Base-by-base conservation (phyloP, 2,888 invertebrate genomes). In the Spialia ferax region DNA sequence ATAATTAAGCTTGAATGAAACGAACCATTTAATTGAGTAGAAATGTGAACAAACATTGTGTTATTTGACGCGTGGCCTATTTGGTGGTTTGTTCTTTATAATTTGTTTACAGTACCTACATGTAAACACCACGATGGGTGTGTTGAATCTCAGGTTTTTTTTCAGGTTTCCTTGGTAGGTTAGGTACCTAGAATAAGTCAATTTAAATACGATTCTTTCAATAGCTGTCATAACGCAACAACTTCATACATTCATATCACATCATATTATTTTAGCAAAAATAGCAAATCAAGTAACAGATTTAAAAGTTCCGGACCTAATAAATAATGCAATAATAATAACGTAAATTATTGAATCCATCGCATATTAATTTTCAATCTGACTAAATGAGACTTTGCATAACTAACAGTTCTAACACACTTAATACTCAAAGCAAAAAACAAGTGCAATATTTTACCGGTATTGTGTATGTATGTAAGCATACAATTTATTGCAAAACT, bases 1-100 rank as follows among this genome's bases (percentile, higher is more conserved):
- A 87, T 87, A 91, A 91, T 90, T 89, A 88, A 86, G 81, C 88
- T 86, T 89, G 88, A 93, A 93, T 93, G 89, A 90, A 92, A 88
- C 84, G 86, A 83, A 86, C 81, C 88, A 84, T 86, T 89, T 90
- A 88, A 91, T 91, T 90, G 88, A 88, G 87, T 87, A 83, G 87
- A 88, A 86, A 88, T 87, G 87, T 85, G 86, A 88, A 87, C 84
- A 85, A 91, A 89, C 87, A 86, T 87, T 89, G 80, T 82, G 85
- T 86, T 85, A 85, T 81, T 79, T 77, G 71, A 73, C 74, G 79
- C 77, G 72, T 71, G 71, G 73, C 76, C 75, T 77, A 77, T 79
- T 78, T 77, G 74, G 71, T 78, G 52, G 50, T 42, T 66, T 13
- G 54, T 60, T 66, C 42, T 57, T 57, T 23, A 29, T 26, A 20